Conservation (phyloP, 2,888 invertebrate species). For the Palloptera scutellata region DNA sequence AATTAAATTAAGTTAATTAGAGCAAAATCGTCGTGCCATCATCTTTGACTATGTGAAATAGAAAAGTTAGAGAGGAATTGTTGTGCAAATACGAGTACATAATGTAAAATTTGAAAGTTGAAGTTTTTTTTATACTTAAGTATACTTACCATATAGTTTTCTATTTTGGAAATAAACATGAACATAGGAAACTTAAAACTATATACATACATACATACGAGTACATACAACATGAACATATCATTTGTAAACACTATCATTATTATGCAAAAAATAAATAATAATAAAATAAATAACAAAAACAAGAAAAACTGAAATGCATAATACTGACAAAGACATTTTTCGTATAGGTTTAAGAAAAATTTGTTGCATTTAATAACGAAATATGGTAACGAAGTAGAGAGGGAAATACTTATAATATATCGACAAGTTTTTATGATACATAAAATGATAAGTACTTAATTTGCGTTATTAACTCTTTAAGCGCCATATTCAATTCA, state of each 20-base stretch:
- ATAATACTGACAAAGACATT: conserved; percentile 18
- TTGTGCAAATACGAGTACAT: conserved; percentile 8
- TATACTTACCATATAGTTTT: too few relatives aligned
- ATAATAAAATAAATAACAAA: conserved; percentile 7
- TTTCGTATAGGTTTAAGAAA: conserved; percentile 18
- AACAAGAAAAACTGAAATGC: conserved; percentile 18
- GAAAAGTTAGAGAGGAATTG: conserved; percentile 21
- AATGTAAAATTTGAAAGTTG: neutral
- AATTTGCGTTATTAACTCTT: too few relatives aligned
- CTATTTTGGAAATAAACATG: too few relatives aligned
- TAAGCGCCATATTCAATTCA: too few relatives aligned
- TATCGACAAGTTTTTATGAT: too few relatives aligned
- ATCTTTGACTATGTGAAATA: neutral
- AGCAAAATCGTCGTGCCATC: neutral
- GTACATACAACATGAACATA: conserved; percentile 24
- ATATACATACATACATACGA: neutral
- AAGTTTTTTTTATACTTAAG: too few relatives aligned
- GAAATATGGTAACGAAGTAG: too few relatives aligned
- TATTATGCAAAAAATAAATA: conserved; percentile 13
- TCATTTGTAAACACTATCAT: conserved; percentile 17
- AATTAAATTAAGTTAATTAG: neutral
- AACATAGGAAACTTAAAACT: too few relatives aligned
- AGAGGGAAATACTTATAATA: too few relatives aligned
- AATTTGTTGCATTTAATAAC: conserved; percentile 18
- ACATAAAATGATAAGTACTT: too few relatives aligned